Percentiles rank a stretch among this genome's conserved stretches.
Conservation (phyloP, 2,888 invertebrate species). For the Eupithecia centaureata region DNA sequence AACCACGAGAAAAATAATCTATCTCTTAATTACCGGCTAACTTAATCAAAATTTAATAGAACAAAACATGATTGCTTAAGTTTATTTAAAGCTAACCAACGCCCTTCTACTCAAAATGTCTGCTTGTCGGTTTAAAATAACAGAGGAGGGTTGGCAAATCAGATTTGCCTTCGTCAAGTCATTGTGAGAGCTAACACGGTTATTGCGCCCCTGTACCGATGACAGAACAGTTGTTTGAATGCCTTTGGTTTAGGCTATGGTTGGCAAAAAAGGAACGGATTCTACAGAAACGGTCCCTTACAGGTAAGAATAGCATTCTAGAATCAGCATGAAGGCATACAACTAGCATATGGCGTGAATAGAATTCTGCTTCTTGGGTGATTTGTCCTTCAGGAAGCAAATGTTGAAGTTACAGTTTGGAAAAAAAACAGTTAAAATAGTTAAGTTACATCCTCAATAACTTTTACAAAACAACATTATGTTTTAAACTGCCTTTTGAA, state of each 20-base stretch:
- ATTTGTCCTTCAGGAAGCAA: too few relatives aligned
- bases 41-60: not conserved
- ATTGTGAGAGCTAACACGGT: conserved; percentile 77
- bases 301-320: too few relatives aligned
- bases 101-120: conserved; percentile 74
- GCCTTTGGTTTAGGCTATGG: conserved; percentile 9
- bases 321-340: too few relatives aligned
- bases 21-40: not conserved
- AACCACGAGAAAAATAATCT: not conserved
- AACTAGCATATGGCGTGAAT: too few relatives aligned
- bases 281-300: not conserved
- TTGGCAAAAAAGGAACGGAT: conserved; percentile 14
- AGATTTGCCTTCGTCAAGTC: conserved; percentile 82
- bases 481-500: too few relatives aligned
- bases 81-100: conserved; percentile 26
- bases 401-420: too few relatives aligned
- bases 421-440: too few relatives aligned
- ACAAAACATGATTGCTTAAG: conserved; percentile 14
- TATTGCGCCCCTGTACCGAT: conserved; percentile 66
- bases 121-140: conserved; percentile 80
- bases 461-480: too few relatives aligned
- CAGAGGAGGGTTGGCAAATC: conserved; percentile 78
- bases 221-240: conserved; percentile 50
- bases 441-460: too few relatives aligned
- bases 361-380: too few relatives aligned